Conservation (phyloP, 1,140 invertebrate genomes). For the Lethocerus indicus region DNA sequence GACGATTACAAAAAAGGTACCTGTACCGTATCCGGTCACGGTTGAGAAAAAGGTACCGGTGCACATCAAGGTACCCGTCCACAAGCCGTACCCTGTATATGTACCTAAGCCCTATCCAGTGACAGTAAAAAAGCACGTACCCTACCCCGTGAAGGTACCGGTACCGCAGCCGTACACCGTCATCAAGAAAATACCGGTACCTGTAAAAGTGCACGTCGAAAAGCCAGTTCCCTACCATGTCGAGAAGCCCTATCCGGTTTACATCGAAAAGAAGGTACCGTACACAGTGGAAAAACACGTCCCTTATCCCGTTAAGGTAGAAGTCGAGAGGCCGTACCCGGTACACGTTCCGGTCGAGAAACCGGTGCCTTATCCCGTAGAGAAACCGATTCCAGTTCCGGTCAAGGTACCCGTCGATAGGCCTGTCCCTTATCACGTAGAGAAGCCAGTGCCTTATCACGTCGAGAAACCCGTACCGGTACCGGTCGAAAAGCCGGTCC, state of each 20-base stretch:
- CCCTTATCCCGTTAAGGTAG: constrained; percentile 46
- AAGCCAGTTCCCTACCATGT: constrained; percentile 32
- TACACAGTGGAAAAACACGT: constrained; percentile 26
- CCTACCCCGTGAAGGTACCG: constrained; percentile 40
- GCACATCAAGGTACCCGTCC: constrained; percentile 22
- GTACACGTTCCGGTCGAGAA: constrained; percentile 26
- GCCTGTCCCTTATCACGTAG: constrained; percentile 34
- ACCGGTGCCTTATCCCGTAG: constrained; percentile 35
- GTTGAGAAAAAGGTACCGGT: constrained; percentile 30
- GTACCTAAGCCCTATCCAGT: constrained; percentile 23
- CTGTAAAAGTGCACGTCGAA: constrained; percentile 17
- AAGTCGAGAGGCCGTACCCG: constrained; percentile 35
- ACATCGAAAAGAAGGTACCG: constrained; percentile 44
- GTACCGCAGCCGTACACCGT: constrained; percentile 14
- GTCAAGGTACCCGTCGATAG: constrained; percentile 34
- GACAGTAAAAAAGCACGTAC: constrained; percentile 23
- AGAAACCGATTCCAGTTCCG: constrained; percentile 36
- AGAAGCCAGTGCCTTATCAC: constrained; percentile 36
- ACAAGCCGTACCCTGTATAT: constrained; percentile 18
- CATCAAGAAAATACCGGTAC: constrained; percentile 13
- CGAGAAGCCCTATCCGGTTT: constrained; percentile 44
- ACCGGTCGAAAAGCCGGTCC: constrained; percentile 27
- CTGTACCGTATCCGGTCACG: constrained; percentile 43
- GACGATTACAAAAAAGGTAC: constrained; percentile 20
- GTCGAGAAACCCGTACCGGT: constrained; percentile 48